Evolutionary conservation across 2,888 invertebrate species (phyloP).

Genomic region (Noctua fimbriata): DNA sequence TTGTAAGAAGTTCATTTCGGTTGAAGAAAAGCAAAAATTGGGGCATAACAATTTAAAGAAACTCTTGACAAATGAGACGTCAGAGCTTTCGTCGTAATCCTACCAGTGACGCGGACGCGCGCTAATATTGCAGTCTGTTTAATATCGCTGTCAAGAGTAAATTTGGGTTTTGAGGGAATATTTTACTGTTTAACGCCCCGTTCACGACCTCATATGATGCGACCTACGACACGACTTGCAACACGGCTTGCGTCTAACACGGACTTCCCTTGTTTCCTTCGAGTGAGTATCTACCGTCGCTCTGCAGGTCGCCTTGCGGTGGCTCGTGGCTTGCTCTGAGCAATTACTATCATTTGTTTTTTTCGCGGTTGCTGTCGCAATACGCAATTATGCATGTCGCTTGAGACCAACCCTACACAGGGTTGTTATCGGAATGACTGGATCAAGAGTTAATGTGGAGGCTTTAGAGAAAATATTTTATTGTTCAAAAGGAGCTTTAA

Average conservation of each 20-base stretch:
- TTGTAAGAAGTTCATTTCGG: conserved; percentile 12
- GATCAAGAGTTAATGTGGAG: conserved; percentile 22
- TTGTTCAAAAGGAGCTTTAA: conserved; percentile 13
- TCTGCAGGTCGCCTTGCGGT: background rate
- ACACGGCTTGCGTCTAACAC: too few species aligned
- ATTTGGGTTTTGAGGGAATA: conserved; percentile 21
- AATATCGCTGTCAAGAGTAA: conserved; percentile 37
- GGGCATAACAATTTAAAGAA: conserved; percentile 45
- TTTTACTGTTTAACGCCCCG: conserved; percentile 11
- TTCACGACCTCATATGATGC: too few species aligned
- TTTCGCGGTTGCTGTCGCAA: background rate
- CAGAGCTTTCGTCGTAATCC: conserved; percentile 48
- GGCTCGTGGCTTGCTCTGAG: background rate
- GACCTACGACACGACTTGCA: background rate
- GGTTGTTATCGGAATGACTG: too few species aligned
- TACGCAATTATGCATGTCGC: background rate
- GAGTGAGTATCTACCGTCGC: background rate
- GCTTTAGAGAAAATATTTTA: conserved; percentile 25
- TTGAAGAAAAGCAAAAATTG: conserved; percentile 24
- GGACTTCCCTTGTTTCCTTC: background rate
- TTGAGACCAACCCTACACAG: too few species aligned
- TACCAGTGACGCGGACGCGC: conserved; percentile 43
- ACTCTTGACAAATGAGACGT: conserved; percentile 61
- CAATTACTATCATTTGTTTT: background rate
- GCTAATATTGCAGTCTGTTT: conserved; percentile 46